Percentiles rank a stretch among this genome's conserved stretches.
phyloP scores from a whole-genome alignment of 2,797 vertebrate genomes.

The Myotis vivesi region DNA sequence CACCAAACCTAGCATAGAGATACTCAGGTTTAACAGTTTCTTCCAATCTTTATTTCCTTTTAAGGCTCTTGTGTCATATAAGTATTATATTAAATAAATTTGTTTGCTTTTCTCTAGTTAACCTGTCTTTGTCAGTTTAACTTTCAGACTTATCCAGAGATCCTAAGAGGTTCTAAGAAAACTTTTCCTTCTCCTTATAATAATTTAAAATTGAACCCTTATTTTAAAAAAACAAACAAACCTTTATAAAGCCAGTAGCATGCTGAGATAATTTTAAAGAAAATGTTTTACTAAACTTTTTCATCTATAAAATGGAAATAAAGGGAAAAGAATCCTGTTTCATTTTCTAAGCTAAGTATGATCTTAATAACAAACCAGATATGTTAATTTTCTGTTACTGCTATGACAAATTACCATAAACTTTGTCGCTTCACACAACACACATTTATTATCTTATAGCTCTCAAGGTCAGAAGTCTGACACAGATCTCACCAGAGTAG shows the following conservation, averaged over 20 bases:
- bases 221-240: not conserved
- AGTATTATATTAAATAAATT: not conserved
- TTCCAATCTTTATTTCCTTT: not conserved
- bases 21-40: not conserved
- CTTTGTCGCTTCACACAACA: not conserved
- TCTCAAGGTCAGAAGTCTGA: not conserved
- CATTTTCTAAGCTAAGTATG: not conserved
- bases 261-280: not conserved
- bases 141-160: not conserved
- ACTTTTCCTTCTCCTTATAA: too few species aligned
- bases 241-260: not conserved
- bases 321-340: not conserved
- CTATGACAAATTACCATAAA: not conserved
- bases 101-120: not conserved
- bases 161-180: not conserved
- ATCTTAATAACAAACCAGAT: not conserved
- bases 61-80: not conserved
- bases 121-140: not conserved
- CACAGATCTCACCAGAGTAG: not conserved
- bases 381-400: not conserved
- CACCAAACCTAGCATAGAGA: not conserved
- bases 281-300: not conserved
- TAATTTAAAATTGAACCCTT: not conserved
- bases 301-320: conserved; percentile 7
- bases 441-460: not conserved